A percentile compares a stretch with the other conserved stretches of the same genome.
phyloP scores from a whole-genome alignment of 2,888 invertebrate genomes.

The Megastigmus dorsalis region DNA sequence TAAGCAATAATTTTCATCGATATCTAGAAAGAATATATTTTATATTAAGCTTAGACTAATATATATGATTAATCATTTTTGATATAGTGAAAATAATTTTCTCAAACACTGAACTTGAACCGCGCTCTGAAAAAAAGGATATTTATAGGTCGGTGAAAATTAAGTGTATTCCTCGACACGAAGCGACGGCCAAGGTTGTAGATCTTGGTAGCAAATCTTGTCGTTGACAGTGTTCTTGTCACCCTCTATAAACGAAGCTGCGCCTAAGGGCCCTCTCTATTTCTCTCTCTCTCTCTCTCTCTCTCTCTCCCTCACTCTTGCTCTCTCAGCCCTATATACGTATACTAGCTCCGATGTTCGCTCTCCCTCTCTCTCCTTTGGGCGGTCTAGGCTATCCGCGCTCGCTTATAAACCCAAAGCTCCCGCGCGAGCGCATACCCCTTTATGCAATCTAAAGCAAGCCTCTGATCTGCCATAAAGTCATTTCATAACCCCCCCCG shows the following conservation, averaged over 20 bases:
- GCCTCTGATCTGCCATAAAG: constrained; percentile 74
- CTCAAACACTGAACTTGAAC: too few relatives aligned
- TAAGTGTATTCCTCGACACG: too few relatives aligned
- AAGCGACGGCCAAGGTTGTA: background rate
- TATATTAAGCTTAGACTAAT: too few relatives aligned
- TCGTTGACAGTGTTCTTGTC: constrained; percentile 44
- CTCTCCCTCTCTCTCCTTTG: constrained; percentile 28
- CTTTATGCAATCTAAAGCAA: constrained; percentile 70
- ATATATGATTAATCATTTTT: too few relatives aligned
- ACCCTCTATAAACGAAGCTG: constrained; percentile 20
- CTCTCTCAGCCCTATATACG: too few relatives aligned
- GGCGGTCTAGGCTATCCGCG: constrained; percentile 20
- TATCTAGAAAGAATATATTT: too few relatives aligned
- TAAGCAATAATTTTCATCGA: too few relatives aligned
- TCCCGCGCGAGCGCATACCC: constrained; percentile 59
- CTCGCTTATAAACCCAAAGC: constrained; percentile 55
- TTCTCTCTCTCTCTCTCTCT: constrained; percentile 1
- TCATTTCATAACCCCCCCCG: constrained; percentile 73
- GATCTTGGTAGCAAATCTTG: constrained; percentile 25
- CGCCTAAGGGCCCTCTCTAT: constrained; percentile 50
- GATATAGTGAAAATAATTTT: too few relatives aligned
- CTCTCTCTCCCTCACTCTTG: constrained; percentile 40
- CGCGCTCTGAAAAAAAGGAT: too few relatives aligned
- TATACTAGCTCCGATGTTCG: too few relatives aligned
- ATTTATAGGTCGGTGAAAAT: too few relatives aligned